Percentiles rank a stretch among this genome's conserved stretches.
phyloP scores from a whole-genome alignment of 2,888 invertebrate species.

The Philereme transversata region DNA sequence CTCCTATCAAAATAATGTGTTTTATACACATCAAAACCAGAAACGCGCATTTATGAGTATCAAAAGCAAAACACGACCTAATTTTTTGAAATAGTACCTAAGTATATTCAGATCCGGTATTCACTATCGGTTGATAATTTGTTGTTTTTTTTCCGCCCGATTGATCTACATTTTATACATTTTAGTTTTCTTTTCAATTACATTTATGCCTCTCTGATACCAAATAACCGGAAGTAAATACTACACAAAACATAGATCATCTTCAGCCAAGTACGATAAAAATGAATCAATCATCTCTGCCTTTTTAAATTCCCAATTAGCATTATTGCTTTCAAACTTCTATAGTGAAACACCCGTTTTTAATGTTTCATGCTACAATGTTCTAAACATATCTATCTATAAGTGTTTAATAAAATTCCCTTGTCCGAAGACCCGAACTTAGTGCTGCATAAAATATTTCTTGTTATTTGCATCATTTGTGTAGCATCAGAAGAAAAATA shows the following conservation, averaged over 20 bases:
- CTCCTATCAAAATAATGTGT: conserved; percentile 1
- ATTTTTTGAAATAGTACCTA: not conserved
- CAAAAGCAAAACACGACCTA: not conserved
- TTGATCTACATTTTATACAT: no score
- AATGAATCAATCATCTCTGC: conserved; percentile 9
- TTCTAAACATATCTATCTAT: not conserved
- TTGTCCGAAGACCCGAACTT: not conserved
- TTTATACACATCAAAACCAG: conserved; percentile 1
- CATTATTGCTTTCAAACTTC: not conserved
- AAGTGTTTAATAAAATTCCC: not conserved
- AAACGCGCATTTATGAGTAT: conserved; percentile 1
- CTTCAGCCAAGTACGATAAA: not conserved
- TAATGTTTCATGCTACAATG: not conserved
- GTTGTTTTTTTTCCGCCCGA: no score
- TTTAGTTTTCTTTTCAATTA: no score
- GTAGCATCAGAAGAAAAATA: not conserved
- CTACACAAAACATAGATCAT: no score
- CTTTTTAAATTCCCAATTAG: not conserved
- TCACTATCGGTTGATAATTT: no score
- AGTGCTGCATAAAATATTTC: not conserved
- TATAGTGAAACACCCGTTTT: not conserved
- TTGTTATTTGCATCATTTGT: not conserved
- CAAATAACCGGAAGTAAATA: no score
- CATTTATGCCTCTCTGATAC: no score
- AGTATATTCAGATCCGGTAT: no score